Percentiles rank a stretch among this genome's conserved stretches.
phyloP scores from a whole-genome alignment of 1,140 invertebrate genomes.

The Drosophila parvula region DNA sequence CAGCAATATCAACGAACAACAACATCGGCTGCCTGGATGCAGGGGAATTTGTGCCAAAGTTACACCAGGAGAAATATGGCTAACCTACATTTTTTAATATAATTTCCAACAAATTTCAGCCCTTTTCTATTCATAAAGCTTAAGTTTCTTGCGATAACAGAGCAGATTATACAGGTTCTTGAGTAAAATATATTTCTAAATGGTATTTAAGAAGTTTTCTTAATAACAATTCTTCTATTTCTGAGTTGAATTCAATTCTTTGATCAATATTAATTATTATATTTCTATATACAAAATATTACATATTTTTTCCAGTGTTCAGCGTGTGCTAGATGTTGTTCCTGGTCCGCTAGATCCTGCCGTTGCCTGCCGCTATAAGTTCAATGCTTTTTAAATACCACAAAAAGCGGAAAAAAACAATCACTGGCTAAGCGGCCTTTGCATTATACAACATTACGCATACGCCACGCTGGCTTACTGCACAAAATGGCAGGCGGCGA shows the following conservation, averaged over 20 bases:
- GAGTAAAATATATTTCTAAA: not conserved
- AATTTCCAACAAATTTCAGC: too few species aligned
- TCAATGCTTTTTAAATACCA: constrained; percentile 62
- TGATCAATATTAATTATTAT: not conserved
- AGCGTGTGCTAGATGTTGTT: not conserved
- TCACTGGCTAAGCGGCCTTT: constrained; percentile 44
- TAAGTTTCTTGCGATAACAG: not conserved
- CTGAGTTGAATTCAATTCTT: too few species aligned
- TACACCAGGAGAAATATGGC: not conserved
- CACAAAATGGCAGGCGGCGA: constrained; percentile 28
- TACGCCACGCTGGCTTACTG: constrained; percentile 57
- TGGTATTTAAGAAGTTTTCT: too few species aligned
- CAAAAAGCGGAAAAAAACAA: constrained; percentile 45
- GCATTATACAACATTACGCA: constrained; percentile 61
- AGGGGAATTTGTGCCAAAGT: constrained; percentile 47
- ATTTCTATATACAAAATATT: not conserved
- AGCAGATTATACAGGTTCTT: not conserved
- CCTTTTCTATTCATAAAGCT: not conserved
- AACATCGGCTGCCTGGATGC: constrained; percentile 42
- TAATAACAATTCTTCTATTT: too few species aligned
- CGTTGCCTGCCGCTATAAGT: constrained; percentile 40
- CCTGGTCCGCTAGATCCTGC: constrained; percentile 2
- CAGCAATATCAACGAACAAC: constrained; percentile 57
- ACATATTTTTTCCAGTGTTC: not conserved
- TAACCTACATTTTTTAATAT: not conserved